Percentiles rank a stretch among this genome's conserved stretches.
Conservation (phyloP, 2,113 vertebrate genomes). For the Chloroceryle aenea region DNA sequence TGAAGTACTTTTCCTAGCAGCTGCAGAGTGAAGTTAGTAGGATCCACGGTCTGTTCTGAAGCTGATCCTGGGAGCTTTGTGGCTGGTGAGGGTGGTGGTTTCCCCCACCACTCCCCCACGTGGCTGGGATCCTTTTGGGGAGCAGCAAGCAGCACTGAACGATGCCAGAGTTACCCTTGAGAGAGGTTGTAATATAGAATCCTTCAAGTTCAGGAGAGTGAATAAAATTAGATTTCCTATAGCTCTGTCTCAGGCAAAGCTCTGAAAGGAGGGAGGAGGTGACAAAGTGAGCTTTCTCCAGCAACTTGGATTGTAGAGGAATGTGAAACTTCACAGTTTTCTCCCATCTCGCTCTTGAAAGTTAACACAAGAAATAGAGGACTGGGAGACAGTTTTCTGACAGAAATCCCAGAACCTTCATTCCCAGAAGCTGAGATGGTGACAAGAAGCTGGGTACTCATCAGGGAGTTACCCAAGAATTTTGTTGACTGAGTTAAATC, state of each 20-base stretch:
- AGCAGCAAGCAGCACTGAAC: neutral
- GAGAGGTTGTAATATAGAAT: neutral
- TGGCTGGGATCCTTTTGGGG: neutral
- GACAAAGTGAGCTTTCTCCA: conserved; percentile 12
- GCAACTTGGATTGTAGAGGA: conserved; percentile 26
- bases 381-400: conserved; percentile 63
- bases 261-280: conserved; percentile 24
- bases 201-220: neutral
- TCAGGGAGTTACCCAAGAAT: conserved; percentile 30
- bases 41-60: conserved; percentile 3
- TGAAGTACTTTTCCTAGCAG: conserved; percentile 45
- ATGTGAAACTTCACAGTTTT: conserved; percentile 66
- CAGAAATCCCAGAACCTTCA: conserved; percentile 64
- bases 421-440: conserved; percentile 36
- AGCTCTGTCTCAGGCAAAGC: neutral
- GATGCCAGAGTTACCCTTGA: neutral
- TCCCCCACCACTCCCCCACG: neutral
- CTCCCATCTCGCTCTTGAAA: conserved; percentile 51
- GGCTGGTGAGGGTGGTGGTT: neutral
- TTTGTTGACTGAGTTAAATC: conserved; percentile 63
- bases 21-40: conserved; percentile 49
- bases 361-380: conserved; percentile 53
- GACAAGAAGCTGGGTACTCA: conserved; percentile 51
- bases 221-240: neutral
- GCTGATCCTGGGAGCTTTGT: neutral